Conservation (phyloP, 2,888 invertebrate species). For the Leptarthrus brevirostris region DNA sequence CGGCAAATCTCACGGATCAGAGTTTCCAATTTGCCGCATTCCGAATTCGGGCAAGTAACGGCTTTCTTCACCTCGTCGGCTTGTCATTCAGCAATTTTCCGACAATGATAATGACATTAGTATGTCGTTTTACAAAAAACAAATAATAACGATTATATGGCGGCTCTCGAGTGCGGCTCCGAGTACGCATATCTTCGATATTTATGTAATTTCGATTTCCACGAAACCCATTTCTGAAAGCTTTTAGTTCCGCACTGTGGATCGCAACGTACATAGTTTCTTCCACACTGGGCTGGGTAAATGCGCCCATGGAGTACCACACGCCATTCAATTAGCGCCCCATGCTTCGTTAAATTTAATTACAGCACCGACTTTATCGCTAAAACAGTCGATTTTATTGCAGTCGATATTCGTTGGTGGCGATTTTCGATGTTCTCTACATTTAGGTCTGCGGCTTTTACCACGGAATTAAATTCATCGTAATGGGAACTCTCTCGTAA, state of each 20-base stretch:
- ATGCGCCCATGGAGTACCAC: slow-evolving; percentile 11
- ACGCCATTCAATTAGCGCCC: slow-evolving; percentile 23
- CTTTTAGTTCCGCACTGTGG: slow-evolving; percentile 26
- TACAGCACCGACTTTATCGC: neutral
- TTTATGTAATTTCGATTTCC: neutral
- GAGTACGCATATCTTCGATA: neutral
- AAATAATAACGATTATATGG: slow-evolving; percentile 3
- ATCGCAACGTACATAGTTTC: too few relatives aligned
- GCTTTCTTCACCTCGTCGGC: neutral
- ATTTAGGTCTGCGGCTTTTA: neutral
- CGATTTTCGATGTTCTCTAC: neutral
- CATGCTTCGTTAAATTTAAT: slow-evolving; percentile 24
- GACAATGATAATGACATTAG: slow-evolving; percentile 7
- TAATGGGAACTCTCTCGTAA: neutral
- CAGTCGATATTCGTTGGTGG: neutral
- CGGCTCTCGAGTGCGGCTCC: neutral
- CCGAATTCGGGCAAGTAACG: neutral
- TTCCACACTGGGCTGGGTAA: neutral
- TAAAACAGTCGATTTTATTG: slow-evolving; percentile 1
- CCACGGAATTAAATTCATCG: neutral
- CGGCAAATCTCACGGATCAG: neutral
- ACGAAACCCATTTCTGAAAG: neutral
- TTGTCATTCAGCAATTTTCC: neutral
- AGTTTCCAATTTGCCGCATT: neutral
- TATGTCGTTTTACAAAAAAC: neutral